A percentile compares a stretch with the other conserved stretches of the same genome.
Evolutionary conservation across 2,797 vertebrate species (phyloP).

Genomic region (Thalassophryne amazonica): DNA sequence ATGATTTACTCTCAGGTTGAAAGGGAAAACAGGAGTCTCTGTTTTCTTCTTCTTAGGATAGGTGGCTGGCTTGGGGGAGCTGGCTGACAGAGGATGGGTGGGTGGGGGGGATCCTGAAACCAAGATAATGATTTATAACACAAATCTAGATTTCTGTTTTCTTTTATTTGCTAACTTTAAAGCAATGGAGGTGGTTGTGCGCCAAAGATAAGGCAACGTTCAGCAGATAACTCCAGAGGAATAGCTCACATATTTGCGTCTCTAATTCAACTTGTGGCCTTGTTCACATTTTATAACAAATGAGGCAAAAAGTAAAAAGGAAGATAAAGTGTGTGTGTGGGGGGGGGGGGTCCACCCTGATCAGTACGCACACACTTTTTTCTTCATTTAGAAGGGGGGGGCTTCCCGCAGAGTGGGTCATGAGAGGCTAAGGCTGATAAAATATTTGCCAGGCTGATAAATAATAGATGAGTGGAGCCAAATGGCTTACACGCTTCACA

Average conservation of each 20-base stretch:
- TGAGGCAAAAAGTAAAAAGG: conserved; percentile 57
- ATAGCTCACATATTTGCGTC: conserved; percentile 60
- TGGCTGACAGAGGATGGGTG: conserved; percentile 23
- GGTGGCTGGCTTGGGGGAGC: conserved; percentile 53
- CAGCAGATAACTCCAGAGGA: conserved; percentile 49
- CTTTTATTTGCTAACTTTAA: conserved; percentile 59
- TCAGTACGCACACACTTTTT: conserved; percentile 4
- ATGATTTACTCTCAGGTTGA: conserved; percentile 81
- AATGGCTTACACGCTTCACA: conserved; percentile 81
- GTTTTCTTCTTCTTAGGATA: conserved; percentile 46
- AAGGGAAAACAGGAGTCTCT: conserved; percentile 68
- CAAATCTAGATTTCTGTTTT: conserved; percentile 52
- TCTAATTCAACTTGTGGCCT: conserved; percentile 50
- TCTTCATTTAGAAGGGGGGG: conserved; percentile 48
- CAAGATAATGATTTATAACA: conserved; percentile 72
- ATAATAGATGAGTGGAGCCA: conserved; percentile 82
- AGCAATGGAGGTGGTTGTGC: conserved; percentile 40
- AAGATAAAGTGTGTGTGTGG: conserved; percentile 49
- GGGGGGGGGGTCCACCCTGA: conserved; percentile 6
- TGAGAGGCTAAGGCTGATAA: conserved; percentile 77
- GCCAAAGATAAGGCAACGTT: conserved; percentile 52
- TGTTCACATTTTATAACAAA: conserved; percentile 54
- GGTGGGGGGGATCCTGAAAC: conserved; percentile 37
- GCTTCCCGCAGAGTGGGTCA: conserved; percentile 68
- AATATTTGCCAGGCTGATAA: conserved; percentile 81